Evolutionary conservation across 2,113 vertebrate genomes (phyloP).

Genomic region (Indicator maculatus): DNA sequence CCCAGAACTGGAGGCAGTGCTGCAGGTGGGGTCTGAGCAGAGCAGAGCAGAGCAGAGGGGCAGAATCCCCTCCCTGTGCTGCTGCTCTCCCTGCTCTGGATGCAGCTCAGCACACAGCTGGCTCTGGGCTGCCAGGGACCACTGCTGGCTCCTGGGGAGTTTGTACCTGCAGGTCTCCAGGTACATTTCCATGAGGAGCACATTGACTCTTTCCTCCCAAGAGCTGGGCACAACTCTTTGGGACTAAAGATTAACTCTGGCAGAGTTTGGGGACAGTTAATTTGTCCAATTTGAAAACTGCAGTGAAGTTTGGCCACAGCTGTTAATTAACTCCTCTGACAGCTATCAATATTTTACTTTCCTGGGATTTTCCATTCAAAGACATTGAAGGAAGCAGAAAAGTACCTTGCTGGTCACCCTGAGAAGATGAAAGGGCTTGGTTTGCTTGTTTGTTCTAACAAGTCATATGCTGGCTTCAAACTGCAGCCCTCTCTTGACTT

Average conservation of each 20-base stretch:
- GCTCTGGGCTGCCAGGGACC: too few relatives aligned
- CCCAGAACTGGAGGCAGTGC: too few relatives aligned
- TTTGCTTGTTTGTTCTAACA: constrained; percentile 29
- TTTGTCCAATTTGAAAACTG: constrained; percentile 68
- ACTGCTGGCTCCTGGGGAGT: too few relatives aligned
- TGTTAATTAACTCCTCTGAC: constrained; percentile 79
- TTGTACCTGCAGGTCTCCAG: neutral
- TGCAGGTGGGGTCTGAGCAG: too few relatives aligned
- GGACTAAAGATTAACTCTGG: constrained; percentile 78
- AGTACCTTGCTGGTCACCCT: neutral
- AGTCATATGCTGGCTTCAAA: neutral
- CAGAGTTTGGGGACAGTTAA: constrained; percentile 69
- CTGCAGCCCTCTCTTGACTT: neutral
- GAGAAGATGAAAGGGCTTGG: neutral
- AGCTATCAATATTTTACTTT: constrained; percentile 65
- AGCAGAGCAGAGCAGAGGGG: too few relatives aligned
- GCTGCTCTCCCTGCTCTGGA: too few relatives aligned
- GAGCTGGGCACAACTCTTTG: constrained; percentile 69
- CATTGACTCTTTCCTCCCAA: constrained; percentile 17
- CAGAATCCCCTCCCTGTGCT: too few relatives aligned
- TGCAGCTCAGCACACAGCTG: too few relatives aligned
- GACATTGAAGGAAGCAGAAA: constrained; percentile 22
- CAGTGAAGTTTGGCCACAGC: constrained; percentile 65
- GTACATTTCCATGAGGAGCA: constrained; percentile 58
- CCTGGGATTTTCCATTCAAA: constrained; percentile 58